Percentiles rank a stretch among this genome's conserved stretches.
These are phyloP conservation scores for Proterorhinus semilunaris DNA, from an alignment of 2,113 vertebrate genomes.

Conservation along the genomic window DNA sequence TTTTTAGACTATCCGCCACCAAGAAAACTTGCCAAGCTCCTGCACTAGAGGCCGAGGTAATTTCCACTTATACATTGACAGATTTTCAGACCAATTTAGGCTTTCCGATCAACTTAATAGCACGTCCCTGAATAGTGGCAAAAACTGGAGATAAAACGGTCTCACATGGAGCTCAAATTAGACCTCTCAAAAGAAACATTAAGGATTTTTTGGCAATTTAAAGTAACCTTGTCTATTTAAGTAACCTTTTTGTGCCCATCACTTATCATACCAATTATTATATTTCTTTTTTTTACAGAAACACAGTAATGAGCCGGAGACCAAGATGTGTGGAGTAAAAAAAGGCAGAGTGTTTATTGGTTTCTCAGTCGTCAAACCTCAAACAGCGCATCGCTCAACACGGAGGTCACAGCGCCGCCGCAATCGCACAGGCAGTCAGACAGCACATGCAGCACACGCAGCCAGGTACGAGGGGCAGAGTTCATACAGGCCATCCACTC, in stretches of 20 bases:
- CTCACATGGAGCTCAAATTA: too few species aligned
- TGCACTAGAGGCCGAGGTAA: too few species aligned
- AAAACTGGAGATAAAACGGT: too few species aligned
- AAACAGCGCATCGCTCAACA: constrained; percentile 83
- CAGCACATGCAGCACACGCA: constrained; percentile 36
- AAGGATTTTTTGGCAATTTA: too few species aligned
- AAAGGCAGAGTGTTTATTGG: constrained; percentile 78
- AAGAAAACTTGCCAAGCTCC: too few species aligned
- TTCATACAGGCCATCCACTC: constrained; percentile 30
- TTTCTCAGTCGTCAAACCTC: constrained; percentile 63
- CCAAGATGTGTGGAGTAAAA: constrained; percentile 61
- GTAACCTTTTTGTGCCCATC: neutral
- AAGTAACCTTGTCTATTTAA: too few species aligned
- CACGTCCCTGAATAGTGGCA: too few species aligned
- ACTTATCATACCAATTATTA: constrained; percentile 50
- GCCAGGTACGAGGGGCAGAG: constrained; percentile 28
- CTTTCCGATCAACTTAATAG: too few species aligned
- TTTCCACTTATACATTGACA: too few species aligned
- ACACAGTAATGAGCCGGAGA: constrained; percentile 20
- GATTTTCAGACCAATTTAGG: too few species aligned
- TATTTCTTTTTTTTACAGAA: constrained; percentile 4
- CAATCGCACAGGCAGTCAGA: constrained; percentile 38
- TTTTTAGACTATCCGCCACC: too few species aligned
- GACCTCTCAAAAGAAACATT: too few species aligned
- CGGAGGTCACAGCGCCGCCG: constrained; percentile 85